Percentiles rank a stretch among this genome's conserved stretches.
phyloP scores from a whole-genome alignment of 2,888 invertebrate species.

The Lasioglossum lativentre region DNA sequence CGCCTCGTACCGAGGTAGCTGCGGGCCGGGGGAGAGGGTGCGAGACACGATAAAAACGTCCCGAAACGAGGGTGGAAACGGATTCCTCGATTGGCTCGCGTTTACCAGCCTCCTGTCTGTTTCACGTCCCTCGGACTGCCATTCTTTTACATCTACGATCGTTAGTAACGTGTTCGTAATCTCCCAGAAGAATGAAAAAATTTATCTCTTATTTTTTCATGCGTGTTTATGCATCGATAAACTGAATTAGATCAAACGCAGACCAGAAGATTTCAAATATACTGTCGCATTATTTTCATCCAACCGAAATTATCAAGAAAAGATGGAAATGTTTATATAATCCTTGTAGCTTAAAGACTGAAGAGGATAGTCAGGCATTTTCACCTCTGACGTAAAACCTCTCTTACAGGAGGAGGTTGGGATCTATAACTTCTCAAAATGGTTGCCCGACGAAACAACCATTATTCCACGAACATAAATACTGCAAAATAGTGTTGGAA shows the following conservation, averaged over 20 bases:
- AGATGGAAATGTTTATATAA: too few relatives aligned
- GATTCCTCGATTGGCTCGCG: conserved; percentile 42
- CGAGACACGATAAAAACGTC: conserved; percentile 53
- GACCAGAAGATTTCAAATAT: too few relatives aligned
- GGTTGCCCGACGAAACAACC: background rate
- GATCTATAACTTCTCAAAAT: background rate
- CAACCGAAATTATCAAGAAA: too few relatives aligned
- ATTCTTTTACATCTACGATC: background rate
- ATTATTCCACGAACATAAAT: background rate
- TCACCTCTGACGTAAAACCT: too few relatives aligned
- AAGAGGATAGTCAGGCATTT: too few relatives aligned
- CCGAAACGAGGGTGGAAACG: conserved; percentile 41
- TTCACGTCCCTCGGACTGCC: background rate
- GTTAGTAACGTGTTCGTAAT: background rate
- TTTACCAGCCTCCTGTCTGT: conserved; percentile 39
- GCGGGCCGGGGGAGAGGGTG: conserved; percentile 28
- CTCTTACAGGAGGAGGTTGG: too few relatives aligned
- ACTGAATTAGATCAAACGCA: background rate
- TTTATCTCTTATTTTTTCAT: background rate
- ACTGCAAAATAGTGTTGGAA: background rate
- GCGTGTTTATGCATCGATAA: too few relatives aligned
- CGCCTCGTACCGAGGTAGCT: conserved; percentile 64
- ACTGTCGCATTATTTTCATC: too few relatives aligned
- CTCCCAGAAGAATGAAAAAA: background rate
- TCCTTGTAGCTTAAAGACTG: too few relatives aligned